These are phyloP conservation scores for Polyploca ridens DNA, from an alignment of 2,888 invertebrate genomes.

Conservation along the genomic window DNA sequence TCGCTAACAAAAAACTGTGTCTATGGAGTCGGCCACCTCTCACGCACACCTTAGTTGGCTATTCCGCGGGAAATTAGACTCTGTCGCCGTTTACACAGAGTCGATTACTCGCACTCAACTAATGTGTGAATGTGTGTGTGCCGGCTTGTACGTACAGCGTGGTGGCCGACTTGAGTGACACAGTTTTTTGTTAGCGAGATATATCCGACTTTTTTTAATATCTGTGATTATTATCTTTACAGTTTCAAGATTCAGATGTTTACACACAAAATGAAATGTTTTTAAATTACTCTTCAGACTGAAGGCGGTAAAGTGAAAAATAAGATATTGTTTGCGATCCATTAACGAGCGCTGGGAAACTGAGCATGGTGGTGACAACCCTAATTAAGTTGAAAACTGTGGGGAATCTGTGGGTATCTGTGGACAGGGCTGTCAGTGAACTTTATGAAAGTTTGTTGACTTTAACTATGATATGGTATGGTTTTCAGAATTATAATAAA, in stretches of 20 bases:
- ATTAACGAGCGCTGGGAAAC: constrained; percentile 23
- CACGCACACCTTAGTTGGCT: too few species aligned
- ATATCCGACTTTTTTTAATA: too few species aligned
- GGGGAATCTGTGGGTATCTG: neutral
- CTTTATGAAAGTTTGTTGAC: neutral
- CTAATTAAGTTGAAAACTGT: constrained; percentile 12
- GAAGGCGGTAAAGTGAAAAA: constrained; percentile 10
- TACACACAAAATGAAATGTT: constrained; percentile 2
- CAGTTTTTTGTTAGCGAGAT: too few species aligned
- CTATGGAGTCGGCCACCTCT: too few species aligned
- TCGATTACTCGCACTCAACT: too few species aligned
- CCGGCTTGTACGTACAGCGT: too few species aligned
- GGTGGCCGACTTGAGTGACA: too few species aligned
- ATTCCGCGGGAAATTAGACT: too few species aligned
- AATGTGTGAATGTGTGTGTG: too few species aligned
- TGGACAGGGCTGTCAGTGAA: neutral
- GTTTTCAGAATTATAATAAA: neutral
- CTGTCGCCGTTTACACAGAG: too few species aligned
- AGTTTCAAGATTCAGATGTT: neutral
- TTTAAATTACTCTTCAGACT: neutral
- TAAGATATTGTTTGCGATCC: constrained; percentile 33
- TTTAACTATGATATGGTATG: neutral
- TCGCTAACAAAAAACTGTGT: too few species aligned
- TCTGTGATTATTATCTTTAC: too few species aligned
- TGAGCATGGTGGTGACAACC: constrained; percentile 15